phyloP scores from a whole-genome alignment of 1,140 invertebrate genomes.

The Pseudomyrmex dendroicus region DNA sequence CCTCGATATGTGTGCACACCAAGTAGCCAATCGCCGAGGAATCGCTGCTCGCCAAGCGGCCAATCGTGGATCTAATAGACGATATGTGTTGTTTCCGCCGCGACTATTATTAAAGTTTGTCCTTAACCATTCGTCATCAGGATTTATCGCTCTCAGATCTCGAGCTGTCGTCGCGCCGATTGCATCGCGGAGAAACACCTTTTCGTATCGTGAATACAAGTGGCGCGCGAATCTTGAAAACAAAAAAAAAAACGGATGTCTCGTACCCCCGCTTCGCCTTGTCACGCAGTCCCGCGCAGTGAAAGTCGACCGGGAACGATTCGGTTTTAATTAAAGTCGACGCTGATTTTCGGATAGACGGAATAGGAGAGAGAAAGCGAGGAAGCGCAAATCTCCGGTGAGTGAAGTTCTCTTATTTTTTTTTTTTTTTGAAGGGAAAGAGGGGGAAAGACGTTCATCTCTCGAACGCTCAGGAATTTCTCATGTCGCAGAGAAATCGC shows the following conservation, averaged over 20 bases:
- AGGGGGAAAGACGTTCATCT: too few relatives aligned
- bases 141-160: slow-evolving; percentile 60
- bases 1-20: slow-evolving; percentile 20
- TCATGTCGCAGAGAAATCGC: too few relatives aligned
- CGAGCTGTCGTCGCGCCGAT: slow-evolving; percentile 56
- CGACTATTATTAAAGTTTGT: slow-evolving; percentile 80
- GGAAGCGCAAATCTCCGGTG: slow-evolving; percentile 18
- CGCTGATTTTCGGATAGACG: slow-evolving; percentile 28
- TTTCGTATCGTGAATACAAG: neutral
- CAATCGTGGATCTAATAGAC: slow-evolving; percentile 40
- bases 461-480: neutral
- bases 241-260: slow-evolving; percentile 1
- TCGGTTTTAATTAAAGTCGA: slow-evolving; percentile 14
- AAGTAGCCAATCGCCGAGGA: slow-evolving; percentile 60
- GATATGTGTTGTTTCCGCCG: slow-evolving; percentile 55
- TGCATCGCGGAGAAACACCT: slow-evolving; percentile 30
- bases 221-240: neutral
- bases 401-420: neutral
- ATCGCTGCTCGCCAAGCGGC: slow-evolving; percentile 38
- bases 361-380: neutral
- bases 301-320: slow-evolving; percentile 30
- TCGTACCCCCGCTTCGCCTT: neutral
- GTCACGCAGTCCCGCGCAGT: neutral
- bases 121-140: slow-evolving; percentile 73
- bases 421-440: too few relatives aligned